Evolutionary conservation across 2,113 vertebrate genomes (phyloP), one percentile per base, ranked within the genome.

Genomic region (Xenopus borealis): DNA sequence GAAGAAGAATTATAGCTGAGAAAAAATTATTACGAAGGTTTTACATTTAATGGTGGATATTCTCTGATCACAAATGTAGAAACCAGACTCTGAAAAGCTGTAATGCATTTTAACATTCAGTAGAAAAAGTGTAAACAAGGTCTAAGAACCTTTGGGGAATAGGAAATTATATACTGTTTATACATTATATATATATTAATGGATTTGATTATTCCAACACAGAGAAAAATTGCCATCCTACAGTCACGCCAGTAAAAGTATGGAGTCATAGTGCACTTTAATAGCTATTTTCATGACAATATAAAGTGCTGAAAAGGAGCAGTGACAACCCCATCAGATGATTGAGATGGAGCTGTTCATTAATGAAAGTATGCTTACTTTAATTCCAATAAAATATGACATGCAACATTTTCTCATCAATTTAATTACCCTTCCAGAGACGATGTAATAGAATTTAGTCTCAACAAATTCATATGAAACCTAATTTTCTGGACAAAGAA

Each of bases 381-480:
- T 86, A 87, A 88, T 70, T 82, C 72, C 80, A 80, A 80, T 79
- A 83, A 83, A 87, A 86, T 55, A 82, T n/a, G 82, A 72, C 80
- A 80, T 83, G 85, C 84, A 87, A 85, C 84, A 75, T 77, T 80
- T 85, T 85, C 86, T 83, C 79, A 82, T 88, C 85, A 85, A 85
- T 86, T 83, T 86, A 91, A 92, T 90, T 88, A 87, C 72, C 85
- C 88, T 87, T 90, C 86, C 83, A 79, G 83, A 69, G 80, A 75
- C 77, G 53, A 19, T 85, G 85, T 87, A 89, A 91, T 89, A 84
- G 83, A 79, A 81, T 92, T 89, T 85, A 79, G 84, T 80, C 72
- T 69, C 69, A 78, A 53, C 14, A 72, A 75, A 71, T 80, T 80
- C 81, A 71, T 62, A 8, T 16, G 53, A 6, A 33, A 79, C 78